phyloP scores from a whole-genome alignment of 2,888 invertebrate genomes.

The Matsumyia berberina region DNA sequence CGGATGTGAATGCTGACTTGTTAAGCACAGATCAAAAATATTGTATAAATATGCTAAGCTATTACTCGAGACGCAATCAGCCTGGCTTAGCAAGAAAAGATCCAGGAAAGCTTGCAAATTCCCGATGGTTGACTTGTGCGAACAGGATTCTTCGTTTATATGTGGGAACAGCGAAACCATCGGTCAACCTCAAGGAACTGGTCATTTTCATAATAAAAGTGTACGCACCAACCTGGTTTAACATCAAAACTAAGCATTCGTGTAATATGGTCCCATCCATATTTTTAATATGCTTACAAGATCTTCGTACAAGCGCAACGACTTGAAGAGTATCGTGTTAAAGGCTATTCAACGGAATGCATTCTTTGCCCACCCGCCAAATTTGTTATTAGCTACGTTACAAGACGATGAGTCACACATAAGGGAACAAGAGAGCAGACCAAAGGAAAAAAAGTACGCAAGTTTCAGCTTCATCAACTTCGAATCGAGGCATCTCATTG shows the following conservation, averaged over 20 bases:
- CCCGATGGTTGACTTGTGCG: too few relatives aligned
- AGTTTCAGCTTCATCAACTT: conserved; percentile 38
- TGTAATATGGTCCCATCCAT: conserved; percentile 42
- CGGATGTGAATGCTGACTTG: too few relatives aligned
- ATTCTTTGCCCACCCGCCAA: conserved; percentile 50
- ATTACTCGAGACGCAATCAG: too few relatives aligned
- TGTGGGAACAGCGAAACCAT: too few relatives aligned
- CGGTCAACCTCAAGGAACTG: background rate
- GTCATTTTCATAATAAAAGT: conserved; percentile 19
- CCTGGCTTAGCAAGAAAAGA: too few relatives aligned
- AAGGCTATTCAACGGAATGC: conserved; percentile 30
- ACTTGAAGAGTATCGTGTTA: conserved; percentile 23
- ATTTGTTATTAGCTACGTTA: conserved; percentile 53
- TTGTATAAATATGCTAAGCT: too few relatives aligned
- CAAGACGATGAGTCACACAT: conserved; percentile 19
- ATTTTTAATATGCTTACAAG: conserved; percentile 33
- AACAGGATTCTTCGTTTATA: too few relatives aligned
- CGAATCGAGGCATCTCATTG: conserved; percentile 49
- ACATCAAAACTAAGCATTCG: conserved; percentile 48
- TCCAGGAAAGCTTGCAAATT: too few relatives aligned
- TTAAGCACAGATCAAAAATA: too few relatives aligned
- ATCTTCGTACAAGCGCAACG: conserved; percentile 17
- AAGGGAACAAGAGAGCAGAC: conserved; percentile 18
- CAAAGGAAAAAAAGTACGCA: conserved; percentile 14
- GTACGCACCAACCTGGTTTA: conserved; percentile 54